Evolutionary conservation across 2,113 vertebrate genomes (phyloP).

Genomic region (Todiramphus chloris): DNA sequence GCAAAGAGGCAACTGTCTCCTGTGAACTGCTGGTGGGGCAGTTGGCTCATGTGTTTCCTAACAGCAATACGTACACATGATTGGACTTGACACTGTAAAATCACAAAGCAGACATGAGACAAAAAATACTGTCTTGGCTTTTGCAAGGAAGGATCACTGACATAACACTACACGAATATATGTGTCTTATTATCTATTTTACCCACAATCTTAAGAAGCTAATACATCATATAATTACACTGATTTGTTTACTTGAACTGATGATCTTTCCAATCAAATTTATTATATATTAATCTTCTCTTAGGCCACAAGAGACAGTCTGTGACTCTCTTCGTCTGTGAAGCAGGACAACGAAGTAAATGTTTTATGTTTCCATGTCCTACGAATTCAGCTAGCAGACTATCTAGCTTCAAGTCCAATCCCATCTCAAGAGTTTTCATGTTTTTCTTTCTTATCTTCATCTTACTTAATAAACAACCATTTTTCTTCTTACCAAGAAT

Average conservation of each 20-base stretch:
- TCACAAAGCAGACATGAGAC: not conserved
- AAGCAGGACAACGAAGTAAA: not conserved
- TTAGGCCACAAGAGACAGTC: not conserved
- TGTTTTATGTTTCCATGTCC: not conserved
- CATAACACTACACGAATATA: not conserved
- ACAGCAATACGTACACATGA: not conserved
- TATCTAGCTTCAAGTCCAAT: not conserved
- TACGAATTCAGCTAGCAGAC: not conserved
- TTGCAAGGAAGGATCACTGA: not conserved
- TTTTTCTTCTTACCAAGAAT: not conserved
- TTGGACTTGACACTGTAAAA: not conserved
- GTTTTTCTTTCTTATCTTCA: not conserved
- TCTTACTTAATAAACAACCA: not conserved
- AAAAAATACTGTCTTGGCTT: not conserved
- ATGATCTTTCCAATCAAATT: not conserved
- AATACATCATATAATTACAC: not conserved
- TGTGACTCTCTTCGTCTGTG: not conserved
- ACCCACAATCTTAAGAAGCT: not conserved
- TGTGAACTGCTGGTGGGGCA: not conserved
- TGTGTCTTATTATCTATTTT: not conserved
- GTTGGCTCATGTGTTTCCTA: not conserved
- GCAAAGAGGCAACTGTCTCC: not conserved
- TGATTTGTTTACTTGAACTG: not conserved
- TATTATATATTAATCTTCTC: not conserved
- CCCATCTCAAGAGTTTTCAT: not conserved